These are phyloP conservation scores for Chydorus sphaericus DNA, from an alignment of 2,888 invertebrate species.

Conservation along the genomic window DNA sequence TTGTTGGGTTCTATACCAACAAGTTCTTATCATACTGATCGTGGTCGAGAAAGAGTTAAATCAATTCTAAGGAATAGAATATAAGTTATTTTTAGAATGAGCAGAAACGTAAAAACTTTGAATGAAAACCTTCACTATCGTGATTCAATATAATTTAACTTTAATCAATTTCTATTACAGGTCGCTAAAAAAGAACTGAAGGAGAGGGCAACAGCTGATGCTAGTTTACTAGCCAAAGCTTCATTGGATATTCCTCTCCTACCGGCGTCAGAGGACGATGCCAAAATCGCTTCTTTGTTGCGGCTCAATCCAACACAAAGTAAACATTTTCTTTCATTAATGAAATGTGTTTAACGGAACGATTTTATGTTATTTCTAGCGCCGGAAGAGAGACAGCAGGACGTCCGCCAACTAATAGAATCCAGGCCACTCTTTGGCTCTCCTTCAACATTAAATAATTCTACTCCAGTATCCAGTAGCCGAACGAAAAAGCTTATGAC, in stretches of 20 bases:
- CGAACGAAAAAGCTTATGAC: no score
- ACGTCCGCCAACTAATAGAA: conserved; percentile 20
- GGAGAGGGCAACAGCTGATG: conserved; percentile 48
- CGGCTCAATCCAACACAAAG: conserved; percentile 46
- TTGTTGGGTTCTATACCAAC: no score
- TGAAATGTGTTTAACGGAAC: neutral
- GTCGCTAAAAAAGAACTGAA: conserved; percentile 59
- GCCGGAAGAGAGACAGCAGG: conserved; percentile 20
- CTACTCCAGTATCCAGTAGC: no score
- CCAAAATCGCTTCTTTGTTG: conserved; percentile 59
- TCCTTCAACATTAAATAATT: no score
- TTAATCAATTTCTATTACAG: conserved; percentile 30
- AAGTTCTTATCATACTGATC: no score
- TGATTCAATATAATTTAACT: neutral
- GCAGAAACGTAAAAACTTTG: neutral
- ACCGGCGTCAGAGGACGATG: conserved; percentile 65
- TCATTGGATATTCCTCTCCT: conserved; percentile 62
- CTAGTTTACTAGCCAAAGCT: conserved; percentile 52
- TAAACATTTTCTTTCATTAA: conserved; percentile 18
- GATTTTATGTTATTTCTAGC: conserved; percentile 14
- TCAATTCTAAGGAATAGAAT: neutral
- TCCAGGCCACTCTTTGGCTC: conserved; percentile 20
- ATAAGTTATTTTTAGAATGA: neutral
- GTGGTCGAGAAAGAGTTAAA: neutral
- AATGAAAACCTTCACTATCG: conserved; percentile 3